Conservation (phyloP, 2,113 vertebrate species). For the Triplophysa rosa region DNA sequence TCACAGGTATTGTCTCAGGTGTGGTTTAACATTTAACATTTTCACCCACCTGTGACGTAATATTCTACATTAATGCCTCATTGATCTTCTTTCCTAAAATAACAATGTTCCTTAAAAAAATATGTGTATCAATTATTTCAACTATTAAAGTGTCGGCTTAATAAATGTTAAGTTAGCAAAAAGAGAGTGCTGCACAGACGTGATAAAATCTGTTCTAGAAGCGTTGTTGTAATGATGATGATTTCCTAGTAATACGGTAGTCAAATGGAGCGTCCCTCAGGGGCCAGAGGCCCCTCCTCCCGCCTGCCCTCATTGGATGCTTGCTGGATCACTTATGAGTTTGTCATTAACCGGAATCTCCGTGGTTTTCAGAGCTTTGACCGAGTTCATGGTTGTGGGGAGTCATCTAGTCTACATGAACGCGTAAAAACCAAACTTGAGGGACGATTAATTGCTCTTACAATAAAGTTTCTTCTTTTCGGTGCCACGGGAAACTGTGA, state of each 20-base stretch:
- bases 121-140: too few relatives aligned
- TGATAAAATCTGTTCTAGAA: conserved; percentile 17
- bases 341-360: conserved; percentile 10
- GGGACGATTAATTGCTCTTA: not conserved
- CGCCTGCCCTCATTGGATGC: conserved; percentile 12
- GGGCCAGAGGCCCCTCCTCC: not conserved
- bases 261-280: not conserved
- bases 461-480: not conserved
- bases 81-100: too few relatives aligned
- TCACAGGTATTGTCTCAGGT: too few relatives aligned
- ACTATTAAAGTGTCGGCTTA: too few relatives aligned
- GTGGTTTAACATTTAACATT: not conserved
- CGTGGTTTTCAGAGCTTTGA: not conserved
- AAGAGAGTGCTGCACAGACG: not conserved
- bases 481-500: not conserved
- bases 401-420: not conserved
- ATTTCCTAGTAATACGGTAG: conserved; percentile 12
- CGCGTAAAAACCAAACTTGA: not conserved
- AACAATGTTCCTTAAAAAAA: too few relatives aligned
- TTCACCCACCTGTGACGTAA: too few relatives aligned
- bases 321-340: not conserved
- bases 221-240: conserved; percentile 3
- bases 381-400: not conserved
- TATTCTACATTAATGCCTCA: too few relatives aligned
- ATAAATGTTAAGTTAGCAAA: not conserved